These are phyloP conservation scores for Lerista edwardsae DNA, from an alignment of 2,797 vertebrate species.

Conservation along the genomic window DNA sequence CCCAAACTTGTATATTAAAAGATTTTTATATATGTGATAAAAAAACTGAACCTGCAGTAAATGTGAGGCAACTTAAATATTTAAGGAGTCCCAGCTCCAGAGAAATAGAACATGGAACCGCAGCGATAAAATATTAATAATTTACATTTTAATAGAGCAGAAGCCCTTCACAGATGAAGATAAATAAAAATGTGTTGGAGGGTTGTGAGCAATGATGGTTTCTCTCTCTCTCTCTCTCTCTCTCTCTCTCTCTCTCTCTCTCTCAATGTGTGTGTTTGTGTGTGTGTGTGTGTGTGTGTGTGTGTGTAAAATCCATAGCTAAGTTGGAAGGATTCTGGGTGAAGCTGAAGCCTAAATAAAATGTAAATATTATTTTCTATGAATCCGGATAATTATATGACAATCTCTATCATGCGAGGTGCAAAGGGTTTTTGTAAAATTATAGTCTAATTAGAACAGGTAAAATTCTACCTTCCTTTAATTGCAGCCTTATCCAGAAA, in stretches of 20 bases:
- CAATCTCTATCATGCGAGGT: background rate
- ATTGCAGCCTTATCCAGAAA: too few relatives aligned
- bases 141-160: conserved; percentile 37
- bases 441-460: background rate
- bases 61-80: conserved; percentile 14
- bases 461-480: background rate
- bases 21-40: conserved; percentile 33
- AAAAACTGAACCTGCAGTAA: conserved; percentile 30
- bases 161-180: conserved; percentile 8
- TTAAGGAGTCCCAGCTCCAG: background rate
- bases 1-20: conserved; percentile 3
- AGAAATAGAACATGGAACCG: background rate
- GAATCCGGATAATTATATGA: background rate
- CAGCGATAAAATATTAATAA: conserved; percentile 3
- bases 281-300: too few relatives aligned
- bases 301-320: conserved; percentile 11
- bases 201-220: background rate
- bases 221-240: background rate
- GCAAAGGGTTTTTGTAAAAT: background rate
- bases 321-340: conserved; percentile 5
- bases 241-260: too few relatives aligned
- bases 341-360: background rate
- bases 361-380: background rate
- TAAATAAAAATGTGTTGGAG: conserved; percentile 28
- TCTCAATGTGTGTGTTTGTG: too few relatives aligned